These are phyloP conservation scores for Agraylea sexmaculata DNA, from an alignment of 1,140 invertebrate species.

Conservation along the genomic window DNA sequence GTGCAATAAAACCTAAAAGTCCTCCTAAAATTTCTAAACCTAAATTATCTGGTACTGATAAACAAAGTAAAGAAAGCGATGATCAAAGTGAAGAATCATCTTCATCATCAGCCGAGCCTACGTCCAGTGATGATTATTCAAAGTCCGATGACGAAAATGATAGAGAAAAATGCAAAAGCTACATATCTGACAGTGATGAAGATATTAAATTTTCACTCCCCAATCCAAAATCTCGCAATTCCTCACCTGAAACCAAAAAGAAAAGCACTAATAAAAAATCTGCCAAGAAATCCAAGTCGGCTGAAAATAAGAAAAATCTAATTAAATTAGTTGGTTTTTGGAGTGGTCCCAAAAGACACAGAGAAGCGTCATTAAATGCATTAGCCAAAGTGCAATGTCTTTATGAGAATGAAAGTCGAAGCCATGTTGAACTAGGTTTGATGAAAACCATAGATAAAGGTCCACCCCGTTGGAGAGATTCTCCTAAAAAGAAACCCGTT, in stretches of 20 bases:
- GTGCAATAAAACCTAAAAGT: not conserved
- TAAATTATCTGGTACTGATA: too few relatives aligned
- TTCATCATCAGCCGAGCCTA: not conserved
- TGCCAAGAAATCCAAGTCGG: slow-evolving; percentile 14
- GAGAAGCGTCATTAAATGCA: slow-evolving; percentile 81
- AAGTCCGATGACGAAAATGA: not conserved
- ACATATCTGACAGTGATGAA: slow-evolving; percentile 4
- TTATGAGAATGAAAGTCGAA: slow-evolving; percentile 76
- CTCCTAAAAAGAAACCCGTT: slow-evolving; percentile 29
- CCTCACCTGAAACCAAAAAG: slow-evolving; percentile 5
- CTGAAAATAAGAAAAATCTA: slow-evolving; percentile 25
- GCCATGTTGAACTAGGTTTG: slow-evolving; percentile 49
- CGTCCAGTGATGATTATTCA: not conserved
- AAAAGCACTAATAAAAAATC: slow-evolving; percentile 5
- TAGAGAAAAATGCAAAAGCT: slow-evolving; percentile 3
- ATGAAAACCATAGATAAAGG: slow-evolving; percentile 35
- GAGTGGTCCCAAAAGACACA: slow-evolving; percentile 60
- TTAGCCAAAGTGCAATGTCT: slow-evolving; percentile 84
- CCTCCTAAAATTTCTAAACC: too few relatives aligned
- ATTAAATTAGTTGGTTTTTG: slow-evolving; percentile 38
- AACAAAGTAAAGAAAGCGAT: not conserved
- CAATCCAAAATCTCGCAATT: slow-evolving; percentile 2
- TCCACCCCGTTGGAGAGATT: slow-evolving; percentile 20
- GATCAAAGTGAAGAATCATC: not conserved
- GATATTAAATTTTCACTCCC: slow-evolving; percentile 12